Base-by-base conservation (phyloP, 2,797 vertebrate genomes). In the Austrolebias charrua region DNA sequence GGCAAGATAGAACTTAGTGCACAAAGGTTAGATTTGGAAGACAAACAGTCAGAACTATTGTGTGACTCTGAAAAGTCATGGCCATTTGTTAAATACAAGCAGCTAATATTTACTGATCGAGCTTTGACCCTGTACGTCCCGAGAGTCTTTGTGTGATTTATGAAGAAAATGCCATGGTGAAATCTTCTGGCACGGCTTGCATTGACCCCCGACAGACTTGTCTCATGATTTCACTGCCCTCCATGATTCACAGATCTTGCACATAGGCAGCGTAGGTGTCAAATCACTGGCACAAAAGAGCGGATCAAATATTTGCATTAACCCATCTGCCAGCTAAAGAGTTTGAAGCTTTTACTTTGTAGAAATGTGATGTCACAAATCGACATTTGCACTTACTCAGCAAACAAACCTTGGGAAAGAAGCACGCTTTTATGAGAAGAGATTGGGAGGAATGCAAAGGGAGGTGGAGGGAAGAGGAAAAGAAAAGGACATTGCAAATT, bases 21-120 rank as follows among this genome's bases (percentile, higher is more conserved):
- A 89, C 85, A 90, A 90, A 90, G 85, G 81, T 86, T 86, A 88
- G 88, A 89, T 88, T 86, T 90, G 81, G 66, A 90, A 87, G 78
- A 82, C 79, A 91, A 91, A 92, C 88, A 92, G 77, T 63, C 64
- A 1, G 58, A 75, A 75, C 84, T 76, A 89, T 91, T 90, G 88
- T 90, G 77, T 3, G 72, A 67, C 70, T 83, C 65, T 78, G 79
- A 67, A 86, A 88, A 90, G 86, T 90, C 88, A 89, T 74, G 73
- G 89, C 77, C 85, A 85, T 85, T 88, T 90, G 82, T 85, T 80
- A 86, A 89, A 89, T 60, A 91, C 79, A 90, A 88, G 81, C 8
- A 63, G 20, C 43, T 72, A 73, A 68, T 89, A 85, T 90, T 89
- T 89, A 82, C 89, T 79, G 88, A 90, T 84, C 66, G 24, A 81